Evolutionary conservation across 2,797 vertebrate species (phyloP), one percentile per base, ranked within the genome.

Genomic region (Furcifer pardalis): DNA sequence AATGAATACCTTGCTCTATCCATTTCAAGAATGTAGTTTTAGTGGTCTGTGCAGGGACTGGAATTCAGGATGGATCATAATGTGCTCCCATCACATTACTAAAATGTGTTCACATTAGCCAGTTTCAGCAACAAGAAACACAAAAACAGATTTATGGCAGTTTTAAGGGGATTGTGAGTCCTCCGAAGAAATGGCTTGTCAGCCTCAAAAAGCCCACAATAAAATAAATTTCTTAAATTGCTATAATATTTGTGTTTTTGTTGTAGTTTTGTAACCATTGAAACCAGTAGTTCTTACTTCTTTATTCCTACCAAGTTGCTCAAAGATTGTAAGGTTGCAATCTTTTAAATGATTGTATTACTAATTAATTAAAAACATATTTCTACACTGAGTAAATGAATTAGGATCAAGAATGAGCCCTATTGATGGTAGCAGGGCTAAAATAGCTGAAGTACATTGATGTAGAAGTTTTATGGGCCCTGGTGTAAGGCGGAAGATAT

Each of bases 381-480:
- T 49, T 79, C 46, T 46, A n/a, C 42, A 66, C 19, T 32, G 69
- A 69, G 23, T 42, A 71, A 42, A 71, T 42, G 68, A 71, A 42
- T 42, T 37, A 21, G 13, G 69, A 42, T 25, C 40, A 62, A 66
- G 32, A 35, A 66, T 66, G 77, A 73, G 68, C n/a, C 40, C 42
- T 62, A 72, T 9, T 40, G 65, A 60, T 69, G 52, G 30, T 81
- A 44, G 49, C 76, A n/a, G 65, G n/a, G 69, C 49, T 76, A 44
- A 60, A 7, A 17, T 60, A 72, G 30, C 30, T 85, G 71, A 35
- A 80, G 23, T 68, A 81, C 30, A 42, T 72, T 46, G 40, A 15
- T 49, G 78, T 62, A 79, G 49, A 3, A 30, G 42, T 84, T 81
- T 81, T 69, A 49, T 81, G 63, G 49, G 37, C 63, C 32, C 69